These are phyloP conservation scores for Polypterus bichir DNA, from an alignment of 2,113 vertebrate species.

Conservation along the genomic window DNA sequence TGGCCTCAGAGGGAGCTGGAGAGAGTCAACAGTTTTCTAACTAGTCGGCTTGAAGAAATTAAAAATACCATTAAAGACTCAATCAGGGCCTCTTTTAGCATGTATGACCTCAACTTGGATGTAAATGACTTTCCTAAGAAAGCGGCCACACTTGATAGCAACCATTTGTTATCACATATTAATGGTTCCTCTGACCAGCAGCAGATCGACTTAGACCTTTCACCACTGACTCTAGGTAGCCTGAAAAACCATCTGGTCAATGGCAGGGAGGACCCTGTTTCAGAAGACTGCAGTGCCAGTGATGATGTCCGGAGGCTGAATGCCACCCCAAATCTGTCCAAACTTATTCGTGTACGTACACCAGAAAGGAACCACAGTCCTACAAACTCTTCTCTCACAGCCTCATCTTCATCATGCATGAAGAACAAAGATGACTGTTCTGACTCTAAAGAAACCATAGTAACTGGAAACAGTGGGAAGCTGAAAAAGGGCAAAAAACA, in stretches of 20 bases:
- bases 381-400: conserved; percentile 32
- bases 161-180: conserved; percentile 74
- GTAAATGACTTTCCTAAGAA: conserved; percentile 89
- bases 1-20: conserved; percentile 89
- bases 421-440: conserved; percentile 44
- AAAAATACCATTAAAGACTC: conserved; percentile 97
- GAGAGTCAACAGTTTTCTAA: conserved; percentile 91
- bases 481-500: conserved; percentile 78
- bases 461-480: conserved; percentile 38
- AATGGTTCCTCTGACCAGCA: conserved; percentile 77
- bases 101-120: conserved; percentile 86
- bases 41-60: conserved; percentile 89
- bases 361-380: conserved; percentile 52
- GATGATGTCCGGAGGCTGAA: conserved; percentile 71
- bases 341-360: conserved; percentile 80
- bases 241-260: conserved; percentile 67
- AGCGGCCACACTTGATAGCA: conserved; percentile 74
- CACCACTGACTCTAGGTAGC: conserved; percentile 75
- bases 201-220: conserved; percentile 88
- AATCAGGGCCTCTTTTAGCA: conserved; percentile 83
- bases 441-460: conserved; percentile 35
- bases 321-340: conserved; percentile 74
- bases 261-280: conserved; percentile 40
- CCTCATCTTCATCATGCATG: conserved; percentile 27
- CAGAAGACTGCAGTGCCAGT: conserved; percentile 27